phyloP scores from a whole-genome alignment of 2,888 invertebrate genomes.

The Brachycybe producta region DNA sequence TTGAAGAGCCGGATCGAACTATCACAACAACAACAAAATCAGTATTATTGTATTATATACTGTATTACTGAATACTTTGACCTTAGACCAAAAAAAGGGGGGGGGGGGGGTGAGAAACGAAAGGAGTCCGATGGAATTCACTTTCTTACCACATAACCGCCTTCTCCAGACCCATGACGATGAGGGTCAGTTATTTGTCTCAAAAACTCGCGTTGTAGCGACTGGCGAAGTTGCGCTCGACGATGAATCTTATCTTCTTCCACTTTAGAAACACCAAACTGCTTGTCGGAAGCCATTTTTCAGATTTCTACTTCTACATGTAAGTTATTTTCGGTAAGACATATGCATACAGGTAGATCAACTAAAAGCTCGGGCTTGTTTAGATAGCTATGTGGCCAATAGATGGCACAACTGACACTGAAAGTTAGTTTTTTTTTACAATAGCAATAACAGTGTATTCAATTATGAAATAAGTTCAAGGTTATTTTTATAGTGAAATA shows the following conservation, averaged over 20 bases:
- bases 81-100: not conserved
- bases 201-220: slow-evolving; percentile 3
- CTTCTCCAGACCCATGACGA: slow-evolving; percentile 1
- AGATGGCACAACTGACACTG: too few species aligned
- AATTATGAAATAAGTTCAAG: too few species aligned
- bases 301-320: not conserved
- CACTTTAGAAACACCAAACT: slow-evolving; percentile 7
- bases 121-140: too few species aligned
- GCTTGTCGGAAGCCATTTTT: not conserved
- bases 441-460: too few species aligned
- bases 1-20: slow-evolving; percentile 14
- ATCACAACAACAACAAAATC: not conserved
- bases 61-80: not conserved
- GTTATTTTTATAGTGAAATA: too few species aligned
- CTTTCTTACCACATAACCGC: slow-evolving; percentile 2
- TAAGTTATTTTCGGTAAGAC: not conserved
- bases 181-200: slow-evolving; percentile 9
- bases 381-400: too few species aligned
- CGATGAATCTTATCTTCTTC: not conserved
- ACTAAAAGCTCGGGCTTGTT: too few species aligned
- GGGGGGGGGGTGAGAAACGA: too few species aligned
- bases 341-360: too few species aligned
- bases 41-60: not conserved
- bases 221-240: not conserved
- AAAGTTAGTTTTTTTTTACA: too few species aligned